Conservation (phyloP, 2,797 vertebrate genomes). For the Peromyscus aztecus region DNA sequence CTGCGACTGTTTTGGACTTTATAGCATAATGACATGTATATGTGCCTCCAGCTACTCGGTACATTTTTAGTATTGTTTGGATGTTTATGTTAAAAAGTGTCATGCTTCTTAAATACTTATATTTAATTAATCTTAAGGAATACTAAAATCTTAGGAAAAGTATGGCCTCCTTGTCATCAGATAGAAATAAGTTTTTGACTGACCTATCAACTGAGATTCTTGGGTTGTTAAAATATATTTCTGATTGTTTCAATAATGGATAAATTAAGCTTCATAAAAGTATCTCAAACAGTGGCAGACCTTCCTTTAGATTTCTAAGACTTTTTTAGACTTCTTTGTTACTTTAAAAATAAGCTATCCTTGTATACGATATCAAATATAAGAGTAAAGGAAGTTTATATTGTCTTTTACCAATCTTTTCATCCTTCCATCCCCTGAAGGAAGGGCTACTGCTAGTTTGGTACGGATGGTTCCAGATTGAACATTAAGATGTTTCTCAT, state of each 20-base stretch:
- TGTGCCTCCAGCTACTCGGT: conserved; percentile 8
- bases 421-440: not conserved
- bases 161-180: conserved; percentile 35
- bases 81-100: conserved; percentile 32
- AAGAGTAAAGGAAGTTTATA: conserved; percentile 9
- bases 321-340: not conserved
- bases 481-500: not conserved
- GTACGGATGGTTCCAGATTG: not conserved
- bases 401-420: conserved; percentile 41
- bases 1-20: not conserved
- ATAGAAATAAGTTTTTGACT: conserved; percentile 52
- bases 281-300: not conserved
- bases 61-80: conserved; percentile 23
- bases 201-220: not conserved
- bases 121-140: conserved; percentile 58
- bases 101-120: not conserved
- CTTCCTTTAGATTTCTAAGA: not conserved
- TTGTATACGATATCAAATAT: conserved; percentile 21
- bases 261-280: conserved; percentile 56
- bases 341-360: conserved; percentile 41
- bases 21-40: not conserved
- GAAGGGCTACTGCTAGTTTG: not conserved
- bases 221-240: conserved; percentile 50
- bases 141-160: conserved; percentile 49
- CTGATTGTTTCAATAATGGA: not conserved